These are phyloP conservation scores for Bergia puertoricense DNA, from an alignment of 92 coral and sea anemone genomes.

Conservation along the genomic window DNA sequence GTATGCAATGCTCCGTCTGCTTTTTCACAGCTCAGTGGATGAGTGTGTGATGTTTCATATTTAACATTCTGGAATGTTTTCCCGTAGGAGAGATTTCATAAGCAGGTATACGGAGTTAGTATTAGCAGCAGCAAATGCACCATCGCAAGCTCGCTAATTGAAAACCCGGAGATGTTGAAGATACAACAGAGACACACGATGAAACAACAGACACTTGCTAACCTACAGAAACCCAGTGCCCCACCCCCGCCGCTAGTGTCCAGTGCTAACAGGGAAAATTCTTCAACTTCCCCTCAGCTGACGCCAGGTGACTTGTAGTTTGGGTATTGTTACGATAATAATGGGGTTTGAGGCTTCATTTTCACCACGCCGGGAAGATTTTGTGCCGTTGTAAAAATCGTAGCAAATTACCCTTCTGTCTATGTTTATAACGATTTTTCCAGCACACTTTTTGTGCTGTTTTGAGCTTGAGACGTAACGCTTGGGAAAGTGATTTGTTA, in stretches of 20 bases:
- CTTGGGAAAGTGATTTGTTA: no score
- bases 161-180: constrained; percentile 97
- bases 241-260: constrained; percentile 93
- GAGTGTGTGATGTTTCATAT: not conserved
- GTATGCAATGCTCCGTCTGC: not conserved
- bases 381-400: no score
- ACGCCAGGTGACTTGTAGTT: constrained; percentile 52
- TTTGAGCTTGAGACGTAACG: no score
- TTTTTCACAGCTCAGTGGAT: not conserved
- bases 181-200: constrained; percentile 93
- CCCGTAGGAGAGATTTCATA: constrained; percentile 91
- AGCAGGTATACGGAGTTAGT: constrained; percentile 93
- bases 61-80: not conserved
- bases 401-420: no score
- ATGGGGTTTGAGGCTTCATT: no score
- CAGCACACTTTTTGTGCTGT: no score
- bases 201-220: constrained; percentile 89
- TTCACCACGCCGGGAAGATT: no score
- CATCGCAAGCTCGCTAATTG: constrained; percentile 90
- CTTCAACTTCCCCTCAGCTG: constrained; percentile 50
- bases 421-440: no score
- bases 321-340: not conserved
- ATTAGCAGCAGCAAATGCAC: constrained; percentile 85
- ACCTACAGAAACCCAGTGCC: constrained; percentile 67
- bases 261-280: constrained; percentile 56